These are phyloP conservation scores for Periophthalmodon schlosseri DNA, from an alignment of 2,113 vertebrate genomes.

Conservation along the genomic window DNA sequence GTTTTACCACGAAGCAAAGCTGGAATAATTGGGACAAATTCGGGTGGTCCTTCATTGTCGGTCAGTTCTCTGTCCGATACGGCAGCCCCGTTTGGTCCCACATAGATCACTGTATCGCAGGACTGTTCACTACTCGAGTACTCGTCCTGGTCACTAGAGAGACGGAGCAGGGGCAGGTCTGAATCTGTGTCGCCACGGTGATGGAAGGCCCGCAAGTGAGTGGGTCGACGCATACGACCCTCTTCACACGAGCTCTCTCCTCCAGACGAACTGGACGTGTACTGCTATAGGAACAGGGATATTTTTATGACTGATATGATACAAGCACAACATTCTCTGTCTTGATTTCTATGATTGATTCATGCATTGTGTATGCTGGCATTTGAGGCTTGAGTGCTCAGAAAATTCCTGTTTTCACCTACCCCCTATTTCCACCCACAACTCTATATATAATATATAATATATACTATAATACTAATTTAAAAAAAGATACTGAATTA, in stretches of 20 bases:
- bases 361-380: no score
- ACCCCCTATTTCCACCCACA: no score
- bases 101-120: slow-evolving; percentile 97
- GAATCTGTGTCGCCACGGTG: slow-evolving; percentile 83
- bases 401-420: no score
- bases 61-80: slow-evolving; percentile 96
- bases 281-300: slow-evolving; percentile 73
- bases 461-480: no score
- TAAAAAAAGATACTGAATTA: no score
- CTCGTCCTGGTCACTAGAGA: slow-evolving; percentile 94
- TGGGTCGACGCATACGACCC: slow-evolving; percentile 94
- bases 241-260: slow-evolving; percentile 98
- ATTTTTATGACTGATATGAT: background rate
- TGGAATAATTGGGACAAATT: slow-evolving; percentile 95
- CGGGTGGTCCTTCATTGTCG: slow-evolving; percentile 94
- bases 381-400: no score
- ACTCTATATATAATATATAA: no score
- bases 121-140: slow-evolving; percentile 99
- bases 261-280: slow-evolving; percentile 97
- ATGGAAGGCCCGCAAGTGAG: slow-evolving; percentile 92
- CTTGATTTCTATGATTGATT: no score
- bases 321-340: background rate
- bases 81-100: slow-evolving; percentile 91
- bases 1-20: slow-evolving; percentile 78
- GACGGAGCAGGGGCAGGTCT: slow-evolving; percentile 85